Evolutionary conservation across 2,797 vertebrate genomes (phyloP), one percentile per base, ranked within the genome.

Genomic region (Caiman crocodilus): DNA sequence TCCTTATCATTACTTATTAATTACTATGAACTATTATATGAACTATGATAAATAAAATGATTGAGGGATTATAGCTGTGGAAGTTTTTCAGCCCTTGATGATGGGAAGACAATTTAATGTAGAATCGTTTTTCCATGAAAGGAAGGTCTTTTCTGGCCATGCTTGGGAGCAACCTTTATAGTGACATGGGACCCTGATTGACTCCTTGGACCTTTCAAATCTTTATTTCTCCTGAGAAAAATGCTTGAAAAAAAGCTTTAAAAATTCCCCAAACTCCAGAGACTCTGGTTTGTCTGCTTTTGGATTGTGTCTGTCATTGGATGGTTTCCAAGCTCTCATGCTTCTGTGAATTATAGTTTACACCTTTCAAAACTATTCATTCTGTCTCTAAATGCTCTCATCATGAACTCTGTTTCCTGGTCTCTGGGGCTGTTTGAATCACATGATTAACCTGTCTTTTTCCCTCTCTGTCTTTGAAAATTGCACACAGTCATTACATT

Each of bases 171-270:
- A 87, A 5, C 18, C 93, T 94, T 94, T 81, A 50, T 69, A 90
- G 79, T 93, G 75, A 84, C 90, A 90, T 83, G 35, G 82, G 89
- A 93, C 69, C 30, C 55, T 91, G 58, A 60, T n/a, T 90, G 80
- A 76, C 92, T 97, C 80, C 63, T 94, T 90, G 28, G 94, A 63
- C 42, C 32, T 94, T 96, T 94, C 87, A 90, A 11, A 9, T 94
- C 88, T 94, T 89, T 84, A 90, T 95, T 96, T 97, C 94, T 97
- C 88, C 83, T 93, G 90, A 96, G 95, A 95, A 96, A 93, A 90
- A 94, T 80, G 21, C 9, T 94, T 21, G 13, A 91, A 80, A 58
- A 76, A 95, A 93, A 88, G 10, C 26, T 88, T 93, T 50, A 42
- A 79, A 94, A 89, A 80, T 84, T 17, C 23, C 5, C n/a, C 57